phyloP scores from a whole-genome alignment of 2,113 vertebrate species.

The Electrona antarctica region DNA sequence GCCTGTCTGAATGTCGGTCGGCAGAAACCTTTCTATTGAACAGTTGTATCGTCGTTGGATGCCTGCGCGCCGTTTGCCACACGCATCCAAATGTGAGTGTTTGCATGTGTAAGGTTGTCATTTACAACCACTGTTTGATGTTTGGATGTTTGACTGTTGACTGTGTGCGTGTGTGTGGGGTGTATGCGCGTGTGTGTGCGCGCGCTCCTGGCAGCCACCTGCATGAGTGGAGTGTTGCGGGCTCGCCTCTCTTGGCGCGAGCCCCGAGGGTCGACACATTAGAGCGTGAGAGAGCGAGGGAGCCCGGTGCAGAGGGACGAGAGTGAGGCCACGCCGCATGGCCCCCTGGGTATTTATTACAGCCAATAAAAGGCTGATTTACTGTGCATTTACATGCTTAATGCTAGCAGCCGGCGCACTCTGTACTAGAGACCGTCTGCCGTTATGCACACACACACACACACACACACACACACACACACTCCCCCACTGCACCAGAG shows the following conservation, averaged over 20 bases:
- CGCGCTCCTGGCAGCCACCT: constrained; percentile 73
- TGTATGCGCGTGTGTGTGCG: constrained; percentile 26
- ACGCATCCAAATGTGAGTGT: constrained; percentile 52
- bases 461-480: constrained; percentile 22
- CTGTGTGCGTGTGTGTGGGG: constrained; percentile 26
- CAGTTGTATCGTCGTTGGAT: constrained; percentile 17
- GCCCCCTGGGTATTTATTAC: constrained; percentile 84
- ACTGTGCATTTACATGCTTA: constrained; percentile 84
- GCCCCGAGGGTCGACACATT: constrained; percentile 79
- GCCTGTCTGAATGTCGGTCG: constrained; percentile 31
- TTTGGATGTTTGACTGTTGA: constrained; percentile 50
- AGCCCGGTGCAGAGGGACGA: constrained; percentile 60
- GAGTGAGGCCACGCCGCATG: constrained; percentile 74
- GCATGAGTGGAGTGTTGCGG: constrained; percentile 62
- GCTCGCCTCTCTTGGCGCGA: constrained; percentile 58
- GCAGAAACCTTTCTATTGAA: neutral
- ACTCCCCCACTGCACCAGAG: constrained; percentile 28
- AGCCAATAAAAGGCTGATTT: constrained; percentile 87
- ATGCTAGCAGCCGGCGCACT: constrained; percentile 79
- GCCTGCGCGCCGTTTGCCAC: constrained; percentile 19
- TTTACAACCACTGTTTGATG: constrained; percentile 38
- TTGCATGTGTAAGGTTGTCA: constrained; percentile 55
- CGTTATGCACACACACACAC: constrained; percentile 40
- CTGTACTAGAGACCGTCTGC: constrained; percentile 57
- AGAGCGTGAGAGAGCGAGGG: constrained; percentile 61